Evolutionary conservation across 2,113 vertebrate genomes (phyloP).

Genomic region (Cynopterus brachyotis): DNA sequence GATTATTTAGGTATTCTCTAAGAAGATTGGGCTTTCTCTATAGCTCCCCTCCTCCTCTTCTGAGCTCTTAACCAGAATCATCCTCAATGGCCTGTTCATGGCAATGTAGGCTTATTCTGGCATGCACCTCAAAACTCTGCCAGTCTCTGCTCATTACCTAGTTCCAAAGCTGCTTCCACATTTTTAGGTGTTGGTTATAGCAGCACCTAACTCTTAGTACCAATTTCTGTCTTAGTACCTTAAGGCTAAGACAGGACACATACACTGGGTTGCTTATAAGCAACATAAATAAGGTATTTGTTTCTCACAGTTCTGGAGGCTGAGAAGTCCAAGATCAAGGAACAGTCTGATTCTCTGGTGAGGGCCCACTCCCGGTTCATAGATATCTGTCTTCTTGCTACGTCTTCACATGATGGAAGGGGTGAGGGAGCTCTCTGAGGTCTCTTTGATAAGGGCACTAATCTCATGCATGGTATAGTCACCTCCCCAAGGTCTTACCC

Average conservation of each 20-base stretch:
- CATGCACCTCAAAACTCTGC: background rate
- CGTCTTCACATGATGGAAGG: background rate
- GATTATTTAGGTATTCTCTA: background rate
- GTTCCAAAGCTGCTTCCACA: background rate
- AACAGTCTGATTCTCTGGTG: background rate
- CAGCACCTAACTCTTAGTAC: background rate
- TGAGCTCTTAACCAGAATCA: background rate
- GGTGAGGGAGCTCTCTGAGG: background rate
- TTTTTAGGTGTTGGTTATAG: background rate
- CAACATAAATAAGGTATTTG: background rate
- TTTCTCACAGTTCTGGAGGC: background rate
- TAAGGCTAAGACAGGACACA: background rate
- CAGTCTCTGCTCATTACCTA: background rate
- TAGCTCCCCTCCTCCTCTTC: background rate
- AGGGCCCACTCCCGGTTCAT: background rate
- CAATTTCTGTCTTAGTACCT: background rate
- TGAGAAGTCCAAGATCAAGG: background rate
- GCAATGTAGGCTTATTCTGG: background rate
- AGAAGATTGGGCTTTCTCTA: background rate
- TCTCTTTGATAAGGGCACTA: background rate
- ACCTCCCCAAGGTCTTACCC: background rate
- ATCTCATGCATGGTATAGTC: background rate
- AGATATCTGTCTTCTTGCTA: background rate
- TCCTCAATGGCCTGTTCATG: background rate
- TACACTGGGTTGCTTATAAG: background rate